These are phyloP conservation scores for Chloroclystis v-ata DNA, from an alignment of 2,888 invertebrate species.

Conservation along the genomic window DNA sequence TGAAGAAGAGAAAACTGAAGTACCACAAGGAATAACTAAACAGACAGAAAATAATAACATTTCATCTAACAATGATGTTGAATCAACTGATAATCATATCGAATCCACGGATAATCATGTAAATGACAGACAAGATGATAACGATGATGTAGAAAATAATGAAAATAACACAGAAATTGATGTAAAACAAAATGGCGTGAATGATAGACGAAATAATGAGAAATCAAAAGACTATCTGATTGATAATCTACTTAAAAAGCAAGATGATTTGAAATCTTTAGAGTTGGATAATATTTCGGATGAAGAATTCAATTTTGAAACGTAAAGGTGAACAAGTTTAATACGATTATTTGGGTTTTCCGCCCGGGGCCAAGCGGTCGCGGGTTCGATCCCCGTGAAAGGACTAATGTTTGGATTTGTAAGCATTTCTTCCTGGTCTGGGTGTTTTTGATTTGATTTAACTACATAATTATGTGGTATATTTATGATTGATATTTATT, in stretches of 20 bases:
- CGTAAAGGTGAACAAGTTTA: too few relatives aligned
- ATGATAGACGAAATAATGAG: neutral
- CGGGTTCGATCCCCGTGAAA: too few relatives aligned
- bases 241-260: conserved; percentile 15
- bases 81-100: conserved; percentile 6
- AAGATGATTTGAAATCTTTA: conserved; percentile 24
- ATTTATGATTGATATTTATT: too few relatives aligned
- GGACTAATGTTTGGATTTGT: too few relatives aligned
- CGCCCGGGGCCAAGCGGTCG: too few relatives aligned
- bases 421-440: too few relatives aligned
- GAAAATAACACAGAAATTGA: neutral
- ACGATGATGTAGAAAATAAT: neutral
- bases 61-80: neutral
- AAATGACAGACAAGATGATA: neutral
- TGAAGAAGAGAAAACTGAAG: neutral
- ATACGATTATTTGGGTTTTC: too few relatives aligned
- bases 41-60: neutral
- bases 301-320: conserved; percentile 38
- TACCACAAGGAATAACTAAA: neutral
- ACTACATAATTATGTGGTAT: too few relatives aligned
- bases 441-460: too few relatives aligned
- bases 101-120: neutral
- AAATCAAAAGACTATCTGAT: conserved; percentile 4
- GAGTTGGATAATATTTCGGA: conserved; percentile 41
- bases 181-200: neutral